phyloP scores from a whole-genome alignment of 1,140 invertebrate genomes.

The Drosophila kurseongensis region DNA sequence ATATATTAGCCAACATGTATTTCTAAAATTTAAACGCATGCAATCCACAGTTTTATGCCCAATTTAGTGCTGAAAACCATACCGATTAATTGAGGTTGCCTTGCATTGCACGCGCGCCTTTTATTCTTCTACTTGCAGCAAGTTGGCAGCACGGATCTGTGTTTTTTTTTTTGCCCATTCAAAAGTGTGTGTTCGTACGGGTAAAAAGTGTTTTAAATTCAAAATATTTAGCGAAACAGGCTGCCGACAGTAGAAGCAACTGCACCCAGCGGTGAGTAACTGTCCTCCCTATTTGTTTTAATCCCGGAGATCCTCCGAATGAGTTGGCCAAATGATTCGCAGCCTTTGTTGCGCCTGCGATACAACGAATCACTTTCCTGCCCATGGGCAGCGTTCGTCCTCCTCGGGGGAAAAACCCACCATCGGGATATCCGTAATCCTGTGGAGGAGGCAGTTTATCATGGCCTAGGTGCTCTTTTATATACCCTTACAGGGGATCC shows the following conservation, averaged over 20 bases:
- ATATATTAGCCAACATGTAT: neutral
- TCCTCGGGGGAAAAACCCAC: neutral
- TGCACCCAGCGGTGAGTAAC: slow-evolving; percentile 32
- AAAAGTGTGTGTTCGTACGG: slow-evolving; percentile 58
- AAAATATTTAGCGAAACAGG: slow-evolving; percentile 28
- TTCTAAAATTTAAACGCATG: neutral
- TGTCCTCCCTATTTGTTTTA: neutral
- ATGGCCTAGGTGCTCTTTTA: neutral
- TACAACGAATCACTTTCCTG: slow-evolving; percentile 16
- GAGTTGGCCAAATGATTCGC: neutral
- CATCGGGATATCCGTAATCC: neutral
- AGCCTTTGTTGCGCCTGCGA: slow-evolving; percentile 13
- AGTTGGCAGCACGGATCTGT: slow-evolving; percentile 38
- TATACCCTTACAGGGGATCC: neutral
- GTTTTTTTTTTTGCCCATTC: slow-evolving; percentile 50
- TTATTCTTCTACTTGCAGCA: slow-evolving; percentile 1
- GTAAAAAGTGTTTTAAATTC: slow-evolving; percentile 37
- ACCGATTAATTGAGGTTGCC: slow-evolving; percentile 15
- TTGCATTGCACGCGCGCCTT: slow-evolving; percentile 44
- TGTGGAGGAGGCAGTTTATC: neutral
- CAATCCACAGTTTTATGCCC: rapidly evolving
- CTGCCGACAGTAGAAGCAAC: slow-evolving; percentile 9
- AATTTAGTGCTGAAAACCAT: neutral
- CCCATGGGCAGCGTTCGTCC: neutral
- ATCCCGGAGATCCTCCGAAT: neutral